phyloP scores from a whole-genome alignment of 2,797 vertebrate species.

The Liparis tanakae region DNA sequence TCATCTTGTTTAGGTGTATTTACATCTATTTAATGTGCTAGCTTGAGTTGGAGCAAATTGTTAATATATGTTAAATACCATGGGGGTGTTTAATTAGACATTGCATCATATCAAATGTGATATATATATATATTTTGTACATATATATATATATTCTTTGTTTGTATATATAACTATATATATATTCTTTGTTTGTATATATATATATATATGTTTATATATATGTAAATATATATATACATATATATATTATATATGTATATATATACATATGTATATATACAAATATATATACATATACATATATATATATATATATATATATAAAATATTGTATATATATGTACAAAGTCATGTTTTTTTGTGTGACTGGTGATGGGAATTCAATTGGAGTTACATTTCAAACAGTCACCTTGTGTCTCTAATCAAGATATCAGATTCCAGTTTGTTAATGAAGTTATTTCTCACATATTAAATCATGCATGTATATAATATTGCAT shows the following conservation, averaged over 20 bases:
- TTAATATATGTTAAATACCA: neutral
- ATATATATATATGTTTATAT: no score
- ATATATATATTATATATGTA: no score
- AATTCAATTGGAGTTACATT: neutral
- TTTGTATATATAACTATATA: no score
- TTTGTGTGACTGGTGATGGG: neutral
- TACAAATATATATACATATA: no score
- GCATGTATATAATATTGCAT: neutral
- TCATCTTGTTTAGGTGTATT: neutral
- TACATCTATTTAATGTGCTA: neutral
- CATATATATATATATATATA: no score
- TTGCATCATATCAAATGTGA: neutral
- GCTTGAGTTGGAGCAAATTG: neutral
- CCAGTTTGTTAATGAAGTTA: neutral
- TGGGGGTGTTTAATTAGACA: neutral
- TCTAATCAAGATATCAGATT: neutral
- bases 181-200: no score
- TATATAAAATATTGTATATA: no score
- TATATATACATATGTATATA: no score
- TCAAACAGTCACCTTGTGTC: neutral
- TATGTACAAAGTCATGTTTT: neutral
- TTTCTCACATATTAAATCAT: neutral
- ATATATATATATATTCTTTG: no score
- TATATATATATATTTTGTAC: no score
- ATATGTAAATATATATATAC: no score